phyloP scores from a whole-genome alignment of 2,888 invertebrate genomes.

The Exocentrus adspersus region DNA sequence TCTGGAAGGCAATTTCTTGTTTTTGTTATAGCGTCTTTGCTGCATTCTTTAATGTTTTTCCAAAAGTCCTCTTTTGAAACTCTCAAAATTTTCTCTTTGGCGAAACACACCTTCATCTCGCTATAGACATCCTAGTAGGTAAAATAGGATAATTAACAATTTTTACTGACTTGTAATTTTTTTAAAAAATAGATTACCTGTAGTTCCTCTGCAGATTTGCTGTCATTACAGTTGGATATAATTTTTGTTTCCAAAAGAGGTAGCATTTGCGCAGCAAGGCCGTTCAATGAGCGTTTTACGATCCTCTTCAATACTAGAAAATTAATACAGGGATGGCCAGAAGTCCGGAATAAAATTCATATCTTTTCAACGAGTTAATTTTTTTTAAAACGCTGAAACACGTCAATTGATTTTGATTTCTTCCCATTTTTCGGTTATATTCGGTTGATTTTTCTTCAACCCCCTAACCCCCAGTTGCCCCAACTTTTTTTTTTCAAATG shows the following conservation, averaged over 20 bases:
- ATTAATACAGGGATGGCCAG: not conserved
- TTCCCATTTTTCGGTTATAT: too few relatives aligned
- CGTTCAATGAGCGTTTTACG: constrained; percentile 11
- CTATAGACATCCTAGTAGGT: constrained; percentile 13
- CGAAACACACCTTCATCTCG: constrained; percentile 25
- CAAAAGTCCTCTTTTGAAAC: constrained; percentile 27
- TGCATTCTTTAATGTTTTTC: constrained; percentile 27
- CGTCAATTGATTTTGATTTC: too few relatives aligned
- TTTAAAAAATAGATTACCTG: constrained; percentile 28
- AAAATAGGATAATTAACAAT: too few relatives aligned
- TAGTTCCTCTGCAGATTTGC: constrained; percentile 3
- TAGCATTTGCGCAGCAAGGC: constrained; percentile 12
- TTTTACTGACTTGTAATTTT: too few relatives aligned
- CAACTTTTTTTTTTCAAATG: too few relatives aligned
- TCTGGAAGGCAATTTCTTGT: constrained; percentile 27
- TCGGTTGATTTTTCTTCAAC: too few relatives aligned
- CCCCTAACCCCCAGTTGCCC: too few relatives aligned
- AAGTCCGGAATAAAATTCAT: too few relatives aligned
- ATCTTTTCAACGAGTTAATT: too few relatives aligned
- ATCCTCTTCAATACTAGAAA: constrained; percentile 28
- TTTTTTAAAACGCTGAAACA: too few relatives aligned
- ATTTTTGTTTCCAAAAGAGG: constrained; percentile 23
- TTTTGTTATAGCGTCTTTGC: constrained; percentile 17
- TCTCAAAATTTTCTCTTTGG: constrained; percentile 10
- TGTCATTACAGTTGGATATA: constrained; percentile 25